These are phyloP conservation scores for Oreochromis spilurus DNA, from an alignment of 2,113 vertebrate genomes.

Conservation along the genomic window DNA sequence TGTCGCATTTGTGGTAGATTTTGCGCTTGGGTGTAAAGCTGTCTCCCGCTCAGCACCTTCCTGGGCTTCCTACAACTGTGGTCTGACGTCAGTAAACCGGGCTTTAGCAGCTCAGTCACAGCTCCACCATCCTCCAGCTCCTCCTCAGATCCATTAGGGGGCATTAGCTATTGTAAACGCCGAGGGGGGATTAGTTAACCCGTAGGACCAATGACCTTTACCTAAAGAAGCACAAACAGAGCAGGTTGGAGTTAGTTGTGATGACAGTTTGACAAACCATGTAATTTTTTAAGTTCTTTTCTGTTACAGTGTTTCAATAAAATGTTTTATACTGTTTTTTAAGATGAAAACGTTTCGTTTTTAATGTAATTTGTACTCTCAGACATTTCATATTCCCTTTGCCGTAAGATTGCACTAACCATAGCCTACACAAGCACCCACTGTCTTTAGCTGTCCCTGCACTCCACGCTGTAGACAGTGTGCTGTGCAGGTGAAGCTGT, in stretches of 20 bases:
- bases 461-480: background rate
- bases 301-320: slow-evolving; percentile 23
- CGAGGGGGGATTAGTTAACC: background rate
- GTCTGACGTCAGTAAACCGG: slow-evolving; percentile 52
- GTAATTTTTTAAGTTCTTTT: background rate
- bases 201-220: background rate
- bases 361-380: background rate
- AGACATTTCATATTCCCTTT: background rate
- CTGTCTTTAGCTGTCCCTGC: background rate
- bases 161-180: slow-evolving; percentile 46
- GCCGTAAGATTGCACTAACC: background rate
- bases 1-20: background rate
- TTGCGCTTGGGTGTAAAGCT: slow-evolving; percentile 10
- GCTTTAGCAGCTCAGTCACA: slow-evolving; percentile 48
- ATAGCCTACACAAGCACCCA: background rate
- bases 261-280: background rate
- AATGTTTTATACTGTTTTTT: slow-evolving; percentile 42
- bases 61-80: slow-evolving; percentile 3
- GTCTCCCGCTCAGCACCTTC: slow-evolving; percentile 25
- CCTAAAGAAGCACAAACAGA: background rate
- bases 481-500: slow-evolving; percentile 12
- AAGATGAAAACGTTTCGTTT: background rate
- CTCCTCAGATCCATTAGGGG: slow-evolving; percentile 29
- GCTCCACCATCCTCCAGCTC: slow-evolving; percentile 10
- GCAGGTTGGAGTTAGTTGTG: background rate